Conservation (phyloP, 2,888 invertebrate species). For the Aricia artaxerxes region DNA sequence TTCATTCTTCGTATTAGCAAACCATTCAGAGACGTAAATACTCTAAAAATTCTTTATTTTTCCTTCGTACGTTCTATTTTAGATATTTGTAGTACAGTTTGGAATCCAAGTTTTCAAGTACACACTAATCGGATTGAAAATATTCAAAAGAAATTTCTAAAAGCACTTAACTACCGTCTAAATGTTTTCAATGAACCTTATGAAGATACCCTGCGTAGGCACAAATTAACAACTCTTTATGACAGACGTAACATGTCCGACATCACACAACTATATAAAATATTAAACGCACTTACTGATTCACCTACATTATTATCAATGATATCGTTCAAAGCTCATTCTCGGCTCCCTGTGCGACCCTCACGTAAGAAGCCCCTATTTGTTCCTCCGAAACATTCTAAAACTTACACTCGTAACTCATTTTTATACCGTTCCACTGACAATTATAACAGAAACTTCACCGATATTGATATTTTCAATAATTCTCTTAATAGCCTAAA, state of each 20-base stretch:
- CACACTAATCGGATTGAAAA: neutral
- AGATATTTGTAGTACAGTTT: neutral
- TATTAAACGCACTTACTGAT: neutral
- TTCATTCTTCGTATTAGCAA: neutral
- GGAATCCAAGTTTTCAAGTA: neutral
- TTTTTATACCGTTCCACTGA: no score
- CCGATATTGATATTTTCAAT: no score
- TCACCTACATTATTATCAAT: neutral
- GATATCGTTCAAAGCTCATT: neutral
- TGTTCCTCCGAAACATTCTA: neutral
- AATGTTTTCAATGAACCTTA: neutral
- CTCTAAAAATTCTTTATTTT: neutral
- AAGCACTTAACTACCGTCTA: neutral
- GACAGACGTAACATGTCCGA: neutral
- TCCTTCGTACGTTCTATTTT: neutral
- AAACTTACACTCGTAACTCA: neutral
- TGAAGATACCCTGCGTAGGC: no score
- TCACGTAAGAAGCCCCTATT: neutral
- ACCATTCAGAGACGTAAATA: neutral
- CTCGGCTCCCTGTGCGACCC: neutral
- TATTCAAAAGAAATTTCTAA: neutral
- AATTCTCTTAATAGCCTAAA: no score
- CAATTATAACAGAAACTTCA: no score
- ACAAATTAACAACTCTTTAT: constrained; percentile 7
- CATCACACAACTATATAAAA: neutral